phyloP scores from a whole-genome alignment of 2,797 vertebrate species.

The Acipenser ruthenus region DNA sequence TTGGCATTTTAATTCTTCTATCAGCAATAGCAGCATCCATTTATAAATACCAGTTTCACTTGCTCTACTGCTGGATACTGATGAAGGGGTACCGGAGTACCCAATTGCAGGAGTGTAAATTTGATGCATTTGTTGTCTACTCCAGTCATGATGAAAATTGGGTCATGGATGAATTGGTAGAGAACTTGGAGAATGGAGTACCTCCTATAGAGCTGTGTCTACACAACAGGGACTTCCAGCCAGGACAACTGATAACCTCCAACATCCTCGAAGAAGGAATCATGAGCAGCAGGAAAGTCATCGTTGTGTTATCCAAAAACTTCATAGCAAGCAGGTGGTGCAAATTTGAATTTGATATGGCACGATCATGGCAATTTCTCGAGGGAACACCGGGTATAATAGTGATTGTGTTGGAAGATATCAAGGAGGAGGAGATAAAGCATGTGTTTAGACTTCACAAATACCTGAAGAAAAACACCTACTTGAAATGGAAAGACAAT shows the following conservation, averaged over 20 bases:
- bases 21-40: slow-evolving; percentile 7
- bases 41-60: slow-evolving; percentile 58
- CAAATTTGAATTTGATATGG: slow-evolving; percentile 62
- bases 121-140: slow-evolving; percentile 73
- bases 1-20: too few relatives aligned
- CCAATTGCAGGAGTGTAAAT: slow-evolving; percentile 28
- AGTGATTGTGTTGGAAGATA: slow-evolving; percentile 48
- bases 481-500: slow-evolving; percentile 55
- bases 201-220: slow-evolving; percentile 62
- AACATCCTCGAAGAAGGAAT: slow-evolving; percentile 70
- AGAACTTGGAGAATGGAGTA: slow-evolving; percentile 54
- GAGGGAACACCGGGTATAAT: slow-evolving; percentile 50
- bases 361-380: slow-evolving; percentile 63
- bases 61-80: slow-evolving; percentile 42
- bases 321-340: slow-evolving; percentile 69
- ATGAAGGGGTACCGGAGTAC: slow-evolving; percentile 29
- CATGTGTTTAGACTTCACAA: slow-evolving; percentile 51
- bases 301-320: slow-evolving; percentile 51
- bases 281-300: slow-evolving; percentile 58
- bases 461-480: slow-evolving; percentile 57
- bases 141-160: slow-evolving; percentile 67
- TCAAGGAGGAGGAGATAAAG: slow-evolving; percentile 45
- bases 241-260: slow-evolving; percentile 56
- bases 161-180: slow-evolving; percentile 62
- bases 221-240: slow-evolving; percentile 63